Evolutionary conservation across 2,888 invertebrate species (phyloP).

Genomic region (Cephus pulcher): DNA sequence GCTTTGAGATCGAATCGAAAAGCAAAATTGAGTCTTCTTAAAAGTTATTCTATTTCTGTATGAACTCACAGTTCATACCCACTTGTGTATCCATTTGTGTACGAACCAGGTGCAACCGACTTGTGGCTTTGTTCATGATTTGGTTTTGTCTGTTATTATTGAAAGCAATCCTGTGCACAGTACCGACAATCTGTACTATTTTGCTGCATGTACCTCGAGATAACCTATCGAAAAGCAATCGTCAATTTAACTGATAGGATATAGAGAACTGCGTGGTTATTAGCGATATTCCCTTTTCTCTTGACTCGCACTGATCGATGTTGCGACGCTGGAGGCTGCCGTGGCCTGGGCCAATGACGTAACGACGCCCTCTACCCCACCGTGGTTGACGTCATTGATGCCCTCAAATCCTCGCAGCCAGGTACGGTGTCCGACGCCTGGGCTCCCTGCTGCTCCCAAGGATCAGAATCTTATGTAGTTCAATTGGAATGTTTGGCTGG

Average conservation of each 20-base stretch:
- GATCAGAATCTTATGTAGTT: background rate
- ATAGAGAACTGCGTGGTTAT: slow-evolving; percentile 25
- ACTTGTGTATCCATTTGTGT: too few species aligned
- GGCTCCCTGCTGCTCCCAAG: background rate
- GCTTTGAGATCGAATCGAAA: background rate
- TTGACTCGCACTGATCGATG: slow-evolving; percentile 49
- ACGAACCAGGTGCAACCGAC: too few species aligned
- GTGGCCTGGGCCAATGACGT: slow-evolving; percentile 48
- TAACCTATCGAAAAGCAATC: slow-evolving; percentile 19
- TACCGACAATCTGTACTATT: background rate
- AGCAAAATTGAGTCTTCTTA: background rate
- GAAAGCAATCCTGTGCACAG: background rate
- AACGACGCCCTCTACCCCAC: slow-evolving; percentile 51
- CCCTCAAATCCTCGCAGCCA: slow-evolving; percentile 58
- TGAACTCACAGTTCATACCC: too few species aligned
- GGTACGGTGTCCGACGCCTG: slow-evolving; percentile 35
- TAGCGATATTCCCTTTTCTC: slow-evolving; percentile 33
- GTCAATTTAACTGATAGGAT: slow-evolving; percentile 32
- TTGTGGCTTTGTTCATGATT: background rate
- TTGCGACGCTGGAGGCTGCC: slow-evolving; percentile 46
- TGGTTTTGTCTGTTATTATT: background rate
- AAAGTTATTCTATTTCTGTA: background rate
- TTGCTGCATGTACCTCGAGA: background rate
- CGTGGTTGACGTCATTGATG: slow-evolving; percentile 59
- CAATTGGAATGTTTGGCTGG: background rate